Evolutionary conservation across 2,113 vertebrate species (phyloP).

Genomic region (Mormoops blainvillei): DNA sequence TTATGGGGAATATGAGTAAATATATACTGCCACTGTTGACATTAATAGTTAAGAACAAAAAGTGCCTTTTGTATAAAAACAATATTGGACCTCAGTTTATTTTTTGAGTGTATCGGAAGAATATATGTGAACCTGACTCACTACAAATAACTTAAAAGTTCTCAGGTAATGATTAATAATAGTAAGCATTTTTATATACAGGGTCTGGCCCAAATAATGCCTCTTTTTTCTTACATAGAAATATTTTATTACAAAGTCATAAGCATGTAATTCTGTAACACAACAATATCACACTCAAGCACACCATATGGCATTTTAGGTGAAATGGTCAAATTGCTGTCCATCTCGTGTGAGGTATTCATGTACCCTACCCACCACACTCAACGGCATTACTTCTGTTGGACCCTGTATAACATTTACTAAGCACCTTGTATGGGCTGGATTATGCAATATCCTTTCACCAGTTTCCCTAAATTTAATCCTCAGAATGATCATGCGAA

Average conservation of each 20-base stretch:
- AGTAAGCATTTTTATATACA: not conserved
- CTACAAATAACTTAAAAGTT: constrained; percentile 19
- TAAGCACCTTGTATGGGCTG: not conserved
- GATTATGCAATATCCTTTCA: not conserved
- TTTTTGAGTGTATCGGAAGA: not conserved
- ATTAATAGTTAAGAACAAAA: not conserved
- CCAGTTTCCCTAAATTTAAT: not conserved
- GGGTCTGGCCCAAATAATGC: too few species aligned
- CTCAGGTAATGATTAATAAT: not conserved
- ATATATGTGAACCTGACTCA: not conserved
- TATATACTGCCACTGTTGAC: not conserved
- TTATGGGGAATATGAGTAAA: not conserved
- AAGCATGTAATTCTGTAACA: too few species aligned
- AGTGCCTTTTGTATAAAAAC: not conserved
- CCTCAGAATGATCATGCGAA: not conserved
- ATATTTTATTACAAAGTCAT: too few species aligned
- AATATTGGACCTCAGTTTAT: not conserved
- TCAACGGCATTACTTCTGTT: too few species aligned
- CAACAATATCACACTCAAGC: too few species aligned
- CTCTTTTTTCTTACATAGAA: too few species aligned
- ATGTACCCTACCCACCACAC: too few species aligned
- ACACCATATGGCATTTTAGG: too few species aligned
- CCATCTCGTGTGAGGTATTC: too few species aligned
- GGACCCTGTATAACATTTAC: not conserved
- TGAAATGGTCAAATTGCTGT: too few species aligned